phyloP scores from a whole-genome alignment of 2,888 invertebrate species.

The Athrips mouffetella region DNA sequence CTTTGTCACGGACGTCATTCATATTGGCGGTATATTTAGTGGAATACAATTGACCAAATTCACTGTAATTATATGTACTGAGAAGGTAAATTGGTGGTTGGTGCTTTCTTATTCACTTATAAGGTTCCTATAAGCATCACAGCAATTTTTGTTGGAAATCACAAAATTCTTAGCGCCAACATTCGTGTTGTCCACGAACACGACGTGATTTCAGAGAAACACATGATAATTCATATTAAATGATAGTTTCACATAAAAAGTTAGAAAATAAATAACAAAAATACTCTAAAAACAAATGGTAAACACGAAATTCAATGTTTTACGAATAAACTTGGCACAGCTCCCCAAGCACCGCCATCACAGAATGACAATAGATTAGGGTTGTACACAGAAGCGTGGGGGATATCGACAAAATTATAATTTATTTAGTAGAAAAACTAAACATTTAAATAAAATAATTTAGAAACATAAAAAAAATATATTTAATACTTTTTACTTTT shows the following conservation, averaged over 20 bases:
- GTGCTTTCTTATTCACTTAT: constrained; percentile 33
- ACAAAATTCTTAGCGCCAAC: constrained; percentile 63
- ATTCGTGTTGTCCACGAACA: constrained; percentile 37
- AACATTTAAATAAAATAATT: not conserved
- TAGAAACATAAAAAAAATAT: too few species aligned
- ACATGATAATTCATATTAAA: constrained; percentile 31
- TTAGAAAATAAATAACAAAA: constrained; percentile 29
- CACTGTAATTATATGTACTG: constrained; percentile 15
- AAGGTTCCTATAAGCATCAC: constrained; percentile 51
- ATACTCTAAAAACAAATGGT: constrained; percentile 40
- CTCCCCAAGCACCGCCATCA: constrained; percentile 72
- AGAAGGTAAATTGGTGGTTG: constrained; percentile 7
- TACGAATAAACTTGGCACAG: constrained; percentile 57
- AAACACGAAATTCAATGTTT: constrained; percentile 51
- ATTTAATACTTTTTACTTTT: too few species aligned
- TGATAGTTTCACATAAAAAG: constrained; percentile 25
- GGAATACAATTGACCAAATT: constrained; percentile 17
- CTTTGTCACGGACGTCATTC: constrained; percentile 77
- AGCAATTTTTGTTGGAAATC: constrained; percentile 47
- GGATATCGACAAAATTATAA: constrained; percentile 20
- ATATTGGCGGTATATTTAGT: constrained; percentile 45
- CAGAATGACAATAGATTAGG: constrained; percentile 47
- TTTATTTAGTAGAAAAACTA: not conserved
- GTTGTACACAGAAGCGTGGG: not conserved
- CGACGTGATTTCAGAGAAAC: constrained; percentile 37